Evolutionary conservation across 2,113 vertebrate species (phyloP).

Genomic region (Pomatorhinus ruficollis): DNA sequence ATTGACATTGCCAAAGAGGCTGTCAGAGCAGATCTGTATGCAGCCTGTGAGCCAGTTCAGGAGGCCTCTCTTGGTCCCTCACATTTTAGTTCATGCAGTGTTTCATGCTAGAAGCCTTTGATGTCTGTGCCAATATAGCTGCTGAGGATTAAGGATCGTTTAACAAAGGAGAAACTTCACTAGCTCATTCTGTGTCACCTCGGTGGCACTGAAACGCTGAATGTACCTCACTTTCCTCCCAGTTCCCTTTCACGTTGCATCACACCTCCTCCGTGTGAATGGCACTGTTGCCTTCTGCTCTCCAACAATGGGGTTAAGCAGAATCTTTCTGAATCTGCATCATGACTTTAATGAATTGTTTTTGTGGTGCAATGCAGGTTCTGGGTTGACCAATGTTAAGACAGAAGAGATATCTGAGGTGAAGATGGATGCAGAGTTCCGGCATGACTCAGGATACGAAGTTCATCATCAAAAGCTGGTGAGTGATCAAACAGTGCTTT

Average conservation of each 20-base stretch:
- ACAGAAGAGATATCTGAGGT: constrained; percentile 91
- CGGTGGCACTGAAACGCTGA: not conserved
- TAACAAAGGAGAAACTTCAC: constrained; percentile 8
- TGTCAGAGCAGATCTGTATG: not conserved
- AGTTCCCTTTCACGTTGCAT: not conserved
- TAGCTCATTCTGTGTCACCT: not conserved
- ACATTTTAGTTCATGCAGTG: not conserved
- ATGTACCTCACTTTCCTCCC: not conserved
- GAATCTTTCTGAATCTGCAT: not conserved
- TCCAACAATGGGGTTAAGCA: not conserved
- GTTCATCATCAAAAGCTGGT: constrained; percentile 98
- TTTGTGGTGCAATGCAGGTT: constrained; percentile 73
- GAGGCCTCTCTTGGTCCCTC: not conserved
- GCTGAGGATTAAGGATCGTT: not conserved
- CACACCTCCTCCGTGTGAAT: not conserved
- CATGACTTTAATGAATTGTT: not conserved
- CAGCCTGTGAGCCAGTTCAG: not conserved
- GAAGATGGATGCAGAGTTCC: constrained; percentile 91
- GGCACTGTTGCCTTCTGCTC: not conserved
- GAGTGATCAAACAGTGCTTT: not conserved
- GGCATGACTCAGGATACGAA: constrained; percentile 91
- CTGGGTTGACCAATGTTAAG: constrained; percentile 89
- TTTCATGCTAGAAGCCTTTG: not conserved
- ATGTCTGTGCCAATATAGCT: not conserved
- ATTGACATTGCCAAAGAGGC: not conserved